These are phyloP conservation scores for Lamellibrachia luymesi DNA, from an alignment of 1,140 invertebrate species.

Conservation along the genomic window DNA sequence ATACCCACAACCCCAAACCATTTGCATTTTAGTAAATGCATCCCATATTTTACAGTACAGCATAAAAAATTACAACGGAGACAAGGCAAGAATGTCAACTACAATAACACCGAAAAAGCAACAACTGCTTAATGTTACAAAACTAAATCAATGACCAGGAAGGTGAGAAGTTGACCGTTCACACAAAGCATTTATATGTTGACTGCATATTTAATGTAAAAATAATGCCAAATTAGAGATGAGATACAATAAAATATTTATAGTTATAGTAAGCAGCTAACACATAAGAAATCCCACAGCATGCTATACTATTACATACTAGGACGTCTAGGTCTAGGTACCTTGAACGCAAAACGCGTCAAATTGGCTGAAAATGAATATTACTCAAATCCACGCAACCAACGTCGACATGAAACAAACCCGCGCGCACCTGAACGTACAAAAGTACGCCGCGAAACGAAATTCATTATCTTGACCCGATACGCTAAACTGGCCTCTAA, in stretches of 20 bases:
- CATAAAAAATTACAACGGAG: neutral
- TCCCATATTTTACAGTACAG: neutral
- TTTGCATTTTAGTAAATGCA: neutral
- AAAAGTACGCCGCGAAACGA: neutral
- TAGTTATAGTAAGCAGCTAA: neutral
- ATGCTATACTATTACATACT: neutral
- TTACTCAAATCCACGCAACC: neutral
- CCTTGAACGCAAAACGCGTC: neutral
- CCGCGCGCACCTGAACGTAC: neutral
- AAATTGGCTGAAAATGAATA: neutral
- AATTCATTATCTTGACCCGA: conserved; percentile 5
- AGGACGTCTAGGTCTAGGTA: neutral
- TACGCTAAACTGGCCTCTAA: conserved; percentile 4
- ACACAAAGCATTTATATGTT: neutral
- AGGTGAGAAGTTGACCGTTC: neutral
- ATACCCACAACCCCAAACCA: neutral
- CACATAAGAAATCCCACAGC: neutral
- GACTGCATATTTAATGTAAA: neutral
- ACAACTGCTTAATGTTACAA: neutral
- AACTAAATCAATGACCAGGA: neutral
- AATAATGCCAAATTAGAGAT: neutral
- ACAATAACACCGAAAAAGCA: neutral
- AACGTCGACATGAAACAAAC: neutral
- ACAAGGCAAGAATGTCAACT: neutral
- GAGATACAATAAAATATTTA: neutral